Evolutionary conservation across 2,113 vertebrate genomes (phyloP).

Genomic region (Pygoscelis antarcticus): DNA sequence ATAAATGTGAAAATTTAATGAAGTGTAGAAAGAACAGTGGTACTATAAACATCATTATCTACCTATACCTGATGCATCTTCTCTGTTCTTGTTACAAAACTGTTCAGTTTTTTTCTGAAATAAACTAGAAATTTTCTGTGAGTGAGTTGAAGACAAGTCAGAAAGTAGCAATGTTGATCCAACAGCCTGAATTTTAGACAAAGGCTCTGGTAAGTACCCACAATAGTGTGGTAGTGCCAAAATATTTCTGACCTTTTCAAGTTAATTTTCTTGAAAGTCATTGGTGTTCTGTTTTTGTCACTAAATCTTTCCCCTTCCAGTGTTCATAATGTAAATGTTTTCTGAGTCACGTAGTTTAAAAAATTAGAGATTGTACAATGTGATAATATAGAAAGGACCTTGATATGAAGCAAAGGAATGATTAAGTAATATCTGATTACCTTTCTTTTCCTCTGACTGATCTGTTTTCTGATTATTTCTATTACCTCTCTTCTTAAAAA

Average conservation of each 20-base stretch:
- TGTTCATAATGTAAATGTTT: neutral
- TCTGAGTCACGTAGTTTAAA: neutral
- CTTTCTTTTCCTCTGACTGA: neutral
- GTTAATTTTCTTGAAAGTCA: neutral
- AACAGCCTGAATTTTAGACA: neutral
- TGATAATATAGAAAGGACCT: neutral
- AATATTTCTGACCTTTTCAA: constrained; percentile 25
- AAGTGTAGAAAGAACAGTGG: neutral
- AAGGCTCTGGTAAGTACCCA: neutral
- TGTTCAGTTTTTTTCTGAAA: neutral
- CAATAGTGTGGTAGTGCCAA: neutral
- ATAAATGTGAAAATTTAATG: constrained; percentile 3
- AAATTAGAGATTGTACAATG: neutral
- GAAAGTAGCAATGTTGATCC: neutral
- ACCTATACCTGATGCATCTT: neutral
- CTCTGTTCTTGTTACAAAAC: neutral
- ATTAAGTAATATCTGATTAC: neutral
- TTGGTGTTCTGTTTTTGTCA: neutral
- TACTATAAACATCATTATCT: neutral
- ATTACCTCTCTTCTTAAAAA: neutral
- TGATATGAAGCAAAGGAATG: neutral
- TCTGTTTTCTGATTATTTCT: neutral
- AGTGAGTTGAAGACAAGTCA: neutral
- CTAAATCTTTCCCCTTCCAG: neutral
- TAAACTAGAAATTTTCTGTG: neutral